These are phyloP conservation scores for Danio aesculapii DNA, from an alignment of 2,797 vertebrate species.

Conservation along the genomic window DNA sequence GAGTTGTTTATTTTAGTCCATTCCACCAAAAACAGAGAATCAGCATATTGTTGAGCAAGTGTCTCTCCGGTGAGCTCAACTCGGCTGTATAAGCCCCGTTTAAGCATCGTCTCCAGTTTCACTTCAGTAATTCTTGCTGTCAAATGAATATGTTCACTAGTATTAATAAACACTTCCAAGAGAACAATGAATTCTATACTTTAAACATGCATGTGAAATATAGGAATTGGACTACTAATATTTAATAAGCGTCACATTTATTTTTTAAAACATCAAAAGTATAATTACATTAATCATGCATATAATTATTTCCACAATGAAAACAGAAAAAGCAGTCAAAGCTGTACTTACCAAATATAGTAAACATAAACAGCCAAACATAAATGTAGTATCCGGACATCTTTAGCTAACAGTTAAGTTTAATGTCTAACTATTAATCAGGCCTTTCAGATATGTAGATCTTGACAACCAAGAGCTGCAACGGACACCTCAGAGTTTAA, in stretches of 20 bases:
- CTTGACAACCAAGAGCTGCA: background rate
- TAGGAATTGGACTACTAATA: no score
- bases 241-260: no score
- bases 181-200: background rate
- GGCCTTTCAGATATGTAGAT: background rate
- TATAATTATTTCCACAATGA: no score
- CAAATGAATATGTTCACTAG: constrained; percentile 27
- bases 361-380: constrained; percentile 30
- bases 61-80: constrained; percentile 20
- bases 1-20: constrained; percentile 16
- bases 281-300: no score
- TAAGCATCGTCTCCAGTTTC: background rate
- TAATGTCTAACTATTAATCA: background rate
- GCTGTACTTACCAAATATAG: constrained; percentile 5
- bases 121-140: constrained; percentile 15
- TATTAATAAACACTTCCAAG: background rate
- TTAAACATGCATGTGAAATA: no score
- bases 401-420: background rate
- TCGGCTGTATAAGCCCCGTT: constrained; percentile 12
- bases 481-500: background rate
- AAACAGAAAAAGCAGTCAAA: background rate
- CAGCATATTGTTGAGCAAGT: background rate
- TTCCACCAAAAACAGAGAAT: background rate
- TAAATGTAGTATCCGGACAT: constrained; percentile 29
- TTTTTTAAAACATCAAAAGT: no score